Evolutionary conservation across 2,797 vertebrate genomes (phyloP).

Genomic region (Pipistrellus pipistrellus): DNA sequence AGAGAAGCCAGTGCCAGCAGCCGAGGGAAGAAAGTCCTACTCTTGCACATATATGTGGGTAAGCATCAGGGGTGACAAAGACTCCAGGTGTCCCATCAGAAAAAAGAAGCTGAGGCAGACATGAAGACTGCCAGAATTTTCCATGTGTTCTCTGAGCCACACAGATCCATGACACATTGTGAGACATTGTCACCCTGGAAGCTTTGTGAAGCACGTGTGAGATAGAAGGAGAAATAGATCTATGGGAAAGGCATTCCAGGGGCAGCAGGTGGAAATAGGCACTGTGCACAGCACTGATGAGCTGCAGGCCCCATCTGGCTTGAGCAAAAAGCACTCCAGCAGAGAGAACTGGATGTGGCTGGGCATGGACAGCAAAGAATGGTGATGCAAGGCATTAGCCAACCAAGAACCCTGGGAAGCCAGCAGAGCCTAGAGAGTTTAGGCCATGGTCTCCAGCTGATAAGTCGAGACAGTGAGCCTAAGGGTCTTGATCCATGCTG

Average conservation of each 20-base stretch:
- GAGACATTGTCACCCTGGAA: neutral
- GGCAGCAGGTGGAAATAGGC: accelerated
- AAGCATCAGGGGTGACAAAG: neutral
- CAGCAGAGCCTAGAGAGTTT: neutral
- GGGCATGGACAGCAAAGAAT: neutral
- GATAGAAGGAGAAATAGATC: neutral
- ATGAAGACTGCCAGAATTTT: neutral
- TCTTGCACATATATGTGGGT: too few relatives aligned
- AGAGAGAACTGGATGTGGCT: neutral
- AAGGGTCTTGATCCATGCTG: neutral
- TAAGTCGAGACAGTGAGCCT: neutral
- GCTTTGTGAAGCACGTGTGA: neutral
- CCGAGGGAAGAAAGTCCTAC: too few relatives aligned
- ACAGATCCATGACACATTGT: neutral
- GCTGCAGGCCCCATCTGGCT: neutral
- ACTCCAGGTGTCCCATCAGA: neutral
- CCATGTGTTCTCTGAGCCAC: neutral
- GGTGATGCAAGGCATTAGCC: neutral
- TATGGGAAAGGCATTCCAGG: neutral
- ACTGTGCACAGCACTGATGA: accelerated
- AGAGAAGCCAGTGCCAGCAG: too few relatives aligned
- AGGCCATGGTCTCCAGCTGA: neutral
- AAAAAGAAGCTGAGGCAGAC: neutral
- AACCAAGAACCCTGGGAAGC: too few relatives aligned
- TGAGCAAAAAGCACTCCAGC: neutral